Percentiles rank a stretch among this genome's conserved stretches.
Conservation (phyloP, 2,888 invertebrate species). For the Yponomeuta evonymella region DNA sequence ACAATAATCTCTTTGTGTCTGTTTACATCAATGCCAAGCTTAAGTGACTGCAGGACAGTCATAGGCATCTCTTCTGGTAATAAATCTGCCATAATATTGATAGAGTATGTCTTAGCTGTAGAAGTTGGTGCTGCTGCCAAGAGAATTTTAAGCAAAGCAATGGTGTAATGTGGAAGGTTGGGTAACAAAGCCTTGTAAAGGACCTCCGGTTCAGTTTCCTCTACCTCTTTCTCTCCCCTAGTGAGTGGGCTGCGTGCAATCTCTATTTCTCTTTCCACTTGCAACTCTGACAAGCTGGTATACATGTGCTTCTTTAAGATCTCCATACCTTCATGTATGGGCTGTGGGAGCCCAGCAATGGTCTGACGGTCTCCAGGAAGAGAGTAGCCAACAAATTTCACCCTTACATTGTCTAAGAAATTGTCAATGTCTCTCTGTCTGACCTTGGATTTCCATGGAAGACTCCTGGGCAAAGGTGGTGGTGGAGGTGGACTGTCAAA, state of each 20-base stretch:
- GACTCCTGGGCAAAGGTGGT: conserved; percentile 73
- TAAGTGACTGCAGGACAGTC: conserved; percentile 95
- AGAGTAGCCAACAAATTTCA: conserved; percentile 97
- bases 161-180: conserved; percentile 98
- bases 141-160: conserved; percentile 95
- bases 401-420: conserved; percentile 92
- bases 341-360: conserved; percentile 95
- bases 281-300: conserved; percentile 93
- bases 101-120: conserved; percentile 97
- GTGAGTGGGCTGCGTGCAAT: conserved; percentile 94
- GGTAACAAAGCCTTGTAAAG: conserved; percentile 96
- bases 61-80: conserved; percentile 98
- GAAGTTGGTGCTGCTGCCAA: conserved; percentile 99
- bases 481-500: conserved; percentile 68
- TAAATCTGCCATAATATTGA: conserved; percentile 98
- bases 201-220: conserved; percentile 89
- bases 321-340: conserved; percentile 96
- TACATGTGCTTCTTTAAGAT: conserved; percentile 96
- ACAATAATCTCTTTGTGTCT: conserved; percentile 99
- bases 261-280: conserved; percentile 93
- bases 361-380: conserved; percentile 91
- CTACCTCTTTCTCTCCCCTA: conserved; percentile 85
- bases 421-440: conserved; percentile 94
- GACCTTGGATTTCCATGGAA: conserved; percentile 98
- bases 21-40: conserved; percentile 97